These are phyloP conservation scores for Heteromyza rotundicornis DNA, from an alignment of 2,888 invertebrate genomes.

Conservation along the genomic window DNA sequence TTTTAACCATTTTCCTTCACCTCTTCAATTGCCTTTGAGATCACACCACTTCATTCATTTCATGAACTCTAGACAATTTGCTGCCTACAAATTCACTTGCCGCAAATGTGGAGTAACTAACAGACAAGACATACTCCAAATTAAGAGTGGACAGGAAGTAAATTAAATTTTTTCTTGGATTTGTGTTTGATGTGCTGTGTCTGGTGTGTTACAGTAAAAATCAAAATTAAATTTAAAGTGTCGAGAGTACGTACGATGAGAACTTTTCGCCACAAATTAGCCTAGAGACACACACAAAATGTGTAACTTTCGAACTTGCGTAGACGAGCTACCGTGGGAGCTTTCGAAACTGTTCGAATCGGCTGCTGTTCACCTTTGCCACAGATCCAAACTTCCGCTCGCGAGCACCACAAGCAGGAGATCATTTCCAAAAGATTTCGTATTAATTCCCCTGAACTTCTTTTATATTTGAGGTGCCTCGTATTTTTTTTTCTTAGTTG, in stretches of 20 bases:
- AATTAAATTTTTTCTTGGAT: neutral
- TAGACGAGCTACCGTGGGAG: conserved; percentile 44
- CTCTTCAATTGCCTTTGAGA: too few species aligned
- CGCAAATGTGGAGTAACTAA: neutral
- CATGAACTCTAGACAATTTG: too few species aligned
- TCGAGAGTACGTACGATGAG: conserved; percentile 5
- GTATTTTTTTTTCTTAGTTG: conserved; percentile 44
- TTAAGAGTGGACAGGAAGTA: neutral
- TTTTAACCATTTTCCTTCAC: too few species aligned
- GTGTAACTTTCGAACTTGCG: too few species aligned
- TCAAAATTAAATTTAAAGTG: neutral
- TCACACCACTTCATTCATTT: too few species aligned
- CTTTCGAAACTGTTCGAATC: too few species aligned
- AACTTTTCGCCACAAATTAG: neutral
- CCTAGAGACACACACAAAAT: neutral
- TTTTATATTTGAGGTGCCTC: too few species aligned
- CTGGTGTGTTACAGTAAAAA: neutral
- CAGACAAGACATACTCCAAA: neutral
- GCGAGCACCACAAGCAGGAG: conserved; percentile 1
- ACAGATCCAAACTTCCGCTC: conserved; percentile 32
- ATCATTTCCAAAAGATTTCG: conserved; percentile 27
- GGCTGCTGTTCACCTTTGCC: too few species aligned
- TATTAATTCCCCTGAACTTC: conserved; percentile 6
- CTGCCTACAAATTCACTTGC: too few species aligned
- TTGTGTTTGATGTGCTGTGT: too few species aligned